phyloP scores from a whole-genome alignment of 2,797 vertebrate genomes.

The Bradypus variegatus region DNA sequence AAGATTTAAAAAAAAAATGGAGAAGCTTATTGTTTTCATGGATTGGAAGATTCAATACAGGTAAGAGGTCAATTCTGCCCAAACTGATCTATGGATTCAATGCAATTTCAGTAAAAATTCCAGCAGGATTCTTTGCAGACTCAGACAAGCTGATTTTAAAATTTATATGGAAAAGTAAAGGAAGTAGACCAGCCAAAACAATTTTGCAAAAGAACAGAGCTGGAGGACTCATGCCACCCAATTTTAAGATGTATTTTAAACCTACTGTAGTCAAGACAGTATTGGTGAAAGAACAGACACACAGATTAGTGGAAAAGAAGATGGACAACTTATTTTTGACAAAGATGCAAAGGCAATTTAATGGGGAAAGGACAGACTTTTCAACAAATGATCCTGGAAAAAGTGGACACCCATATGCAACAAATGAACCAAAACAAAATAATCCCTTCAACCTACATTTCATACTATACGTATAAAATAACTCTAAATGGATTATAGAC shows the following conservation, averaged over 20 bases:
- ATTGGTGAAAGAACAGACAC: not conserved
- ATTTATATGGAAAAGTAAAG: not conserved
- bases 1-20: not conserved
- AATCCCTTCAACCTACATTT: not conserved
- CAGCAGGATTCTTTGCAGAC: not conserved
- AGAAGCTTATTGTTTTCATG: not conserved
- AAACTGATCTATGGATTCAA: not conserved
- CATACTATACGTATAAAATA: not conserved
- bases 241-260: not conserved
- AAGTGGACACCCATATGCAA: not conserved
- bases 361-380: not conserved
- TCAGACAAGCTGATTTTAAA: not conserved
- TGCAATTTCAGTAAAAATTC: not conserved
- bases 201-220: not conserved
- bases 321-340: not conserved
- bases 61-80: not conserved
- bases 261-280: not conserved
- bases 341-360: not conserved
- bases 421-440: not conserved
- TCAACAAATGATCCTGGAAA: not conserved
- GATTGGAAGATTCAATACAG: not conserved
- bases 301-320: not conserved
- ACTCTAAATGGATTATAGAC: not conserved
- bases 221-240: not conserved
- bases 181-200: not conserved